These are phyloP conservation scores for Zapus hudsonius DNA, from an alignment of 2,113 vertebrate genomes.

Conservation along the genomic window DNA sequence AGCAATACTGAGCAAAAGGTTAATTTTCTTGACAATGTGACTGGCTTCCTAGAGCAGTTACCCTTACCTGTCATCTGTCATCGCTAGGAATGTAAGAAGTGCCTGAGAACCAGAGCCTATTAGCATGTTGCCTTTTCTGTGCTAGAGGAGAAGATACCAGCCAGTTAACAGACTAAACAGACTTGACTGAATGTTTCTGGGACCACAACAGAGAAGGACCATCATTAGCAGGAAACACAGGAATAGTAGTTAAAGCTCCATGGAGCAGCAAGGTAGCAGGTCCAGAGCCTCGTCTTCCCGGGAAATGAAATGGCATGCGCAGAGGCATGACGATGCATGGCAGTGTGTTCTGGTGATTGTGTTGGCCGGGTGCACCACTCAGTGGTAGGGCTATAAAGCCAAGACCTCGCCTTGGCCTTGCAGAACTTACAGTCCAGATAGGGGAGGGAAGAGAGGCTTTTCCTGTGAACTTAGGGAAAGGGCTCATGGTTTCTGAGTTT, in stretches of 20 bases:
- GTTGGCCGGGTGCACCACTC: neutral
- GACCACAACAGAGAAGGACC: neutral
- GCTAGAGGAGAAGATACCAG: neutral
- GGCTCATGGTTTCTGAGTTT: too few species aligned
- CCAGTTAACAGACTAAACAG: neutral
- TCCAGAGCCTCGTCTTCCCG: neutral
- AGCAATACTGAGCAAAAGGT: neutral
- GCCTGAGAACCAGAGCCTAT: neutral
- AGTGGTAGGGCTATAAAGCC: too few species aligned
- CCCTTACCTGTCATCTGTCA: neutral
- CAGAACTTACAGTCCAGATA: neutral
- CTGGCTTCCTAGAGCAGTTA: conserved; percentile 18
- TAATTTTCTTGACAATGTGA: conserved; percentile 17
- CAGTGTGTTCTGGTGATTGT: neutral
- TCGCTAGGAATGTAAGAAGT: conserved; percentile 2
- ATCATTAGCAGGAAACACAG: neutral
- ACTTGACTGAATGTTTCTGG: neutral
- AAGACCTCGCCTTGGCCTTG: neutral
- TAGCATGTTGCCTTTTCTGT: conserved; percentile 40
- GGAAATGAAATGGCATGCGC: conserved; percentile 1
- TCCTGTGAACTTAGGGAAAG: neutral
- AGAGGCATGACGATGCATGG: conserved; percentile 11
- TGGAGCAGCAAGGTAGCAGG: neutral
- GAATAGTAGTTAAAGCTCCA: neutral
- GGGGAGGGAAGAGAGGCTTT: neutral